These are phyloP conservation scores for Venustaconcha ellipsiformis DNA, from an alignment of 1,140 invertebrate species.

Conservation along the genomic window DNA sequence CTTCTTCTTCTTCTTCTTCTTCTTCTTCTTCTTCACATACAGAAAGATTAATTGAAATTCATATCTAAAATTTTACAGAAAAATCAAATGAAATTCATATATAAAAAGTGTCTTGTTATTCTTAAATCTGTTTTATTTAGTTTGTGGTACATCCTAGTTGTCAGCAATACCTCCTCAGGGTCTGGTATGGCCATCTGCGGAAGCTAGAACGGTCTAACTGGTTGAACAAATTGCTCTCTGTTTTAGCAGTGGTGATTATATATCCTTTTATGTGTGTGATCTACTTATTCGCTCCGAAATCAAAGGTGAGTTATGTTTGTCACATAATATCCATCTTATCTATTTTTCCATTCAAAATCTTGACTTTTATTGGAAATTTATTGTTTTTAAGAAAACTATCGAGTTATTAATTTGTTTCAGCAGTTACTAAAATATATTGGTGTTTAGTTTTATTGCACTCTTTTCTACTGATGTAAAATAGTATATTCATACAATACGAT, in stretches of 20 bases:
- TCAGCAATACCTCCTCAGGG: slow-evolving; percentile 60
- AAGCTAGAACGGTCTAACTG: slow-evolving; percentile 37
- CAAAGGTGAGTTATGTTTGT: slow-evolving; percentile 24
- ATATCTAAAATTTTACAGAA: background rate
- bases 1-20: background rate
- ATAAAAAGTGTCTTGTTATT: background rate
- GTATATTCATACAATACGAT: too few relatives aligned
- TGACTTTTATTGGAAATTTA: too few relatives aligned
- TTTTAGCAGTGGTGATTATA: slow-evolving; percentile 34
- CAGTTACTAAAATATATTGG: too few relatives aligned
- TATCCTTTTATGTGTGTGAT: slow-evolving; percentile 49
- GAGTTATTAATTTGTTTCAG: too few relatives aligned
- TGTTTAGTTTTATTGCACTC: too few relatives aligned
- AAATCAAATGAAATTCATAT: background rate
- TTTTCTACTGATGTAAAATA: too few relatives aligned
- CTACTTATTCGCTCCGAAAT: slow-evolving; percentile 42
- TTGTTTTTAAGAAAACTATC: too few relatives aligned
- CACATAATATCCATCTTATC: background rate
- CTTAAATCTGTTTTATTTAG: slow-evolving; percentile 44
- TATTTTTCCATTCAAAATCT: too few relatives aligned
- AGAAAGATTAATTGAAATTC: background rate
- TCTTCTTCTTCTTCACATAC: too few relatives aligned
- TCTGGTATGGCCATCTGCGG: slow-evolving; percentile 67
- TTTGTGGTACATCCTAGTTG: slow-evolving; percentile 65
- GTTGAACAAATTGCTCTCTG: slow-evolving; percentile 19